phyloP scores from a whole-genome alignment of 1,140 invertebrate species.

The Hylaeus anthracinus region DNA sequence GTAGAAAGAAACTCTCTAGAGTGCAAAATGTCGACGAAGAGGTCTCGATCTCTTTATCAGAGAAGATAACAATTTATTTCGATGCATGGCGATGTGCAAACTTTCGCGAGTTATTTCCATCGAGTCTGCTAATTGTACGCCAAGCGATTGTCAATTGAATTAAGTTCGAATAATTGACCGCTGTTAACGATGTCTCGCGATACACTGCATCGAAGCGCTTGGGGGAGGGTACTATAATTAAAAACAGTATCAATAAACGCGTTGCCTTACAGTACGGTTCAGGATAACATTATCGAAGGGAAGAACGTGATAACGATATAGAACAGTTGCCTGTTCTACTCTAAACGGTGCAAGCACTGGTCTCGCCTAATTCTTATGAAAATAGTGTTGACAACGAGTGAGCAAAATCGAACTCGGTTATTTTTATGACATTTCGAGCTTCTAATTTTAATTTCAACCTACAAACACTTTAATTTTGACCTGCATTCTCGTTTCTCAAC shows the following conservation, averaged over 20 bases:
- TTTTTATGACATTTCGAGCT: background rate
- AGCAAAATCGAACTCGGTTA: background rate
- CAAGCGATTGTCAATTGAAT: constrained; percentile 6
- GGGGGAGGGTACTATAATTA: too few species aligned
- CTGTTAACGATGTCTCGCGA: background rate
- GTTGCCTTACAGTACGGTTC: background rate
- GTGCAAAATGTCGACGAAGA: too few species aligned
- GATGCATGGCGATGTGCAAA: background rate
- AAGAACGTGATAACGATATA: background rate
- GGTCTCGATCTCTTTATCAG: background rate
- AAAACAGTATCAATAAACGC: background rate
- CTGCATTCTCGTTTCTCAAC: too few species aligned
- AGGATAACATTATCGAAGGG: background rate
- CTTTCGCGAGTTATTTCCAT: background rate
- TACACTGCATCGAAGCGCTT: too few species aligned
- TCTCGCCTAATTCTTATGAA: too few species aligned
- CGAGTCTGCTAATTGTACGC: background rate
- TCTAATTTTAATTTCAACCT: background rate
- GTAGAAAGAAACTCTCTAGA: too few species aligned
- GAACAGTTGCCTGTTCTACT: background rate
- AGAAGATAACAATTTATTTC: background rate
- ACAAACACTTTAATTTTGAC: too few species aligned
- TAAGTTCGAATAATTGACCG: background rate
- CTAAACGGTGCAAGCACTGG: background rate
- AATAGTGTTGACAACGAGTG: background rate